Evolutionary conservation across 23 tunicate genomes (phyloP).

Genomic region (Halocynthia roretzi): DNA sequence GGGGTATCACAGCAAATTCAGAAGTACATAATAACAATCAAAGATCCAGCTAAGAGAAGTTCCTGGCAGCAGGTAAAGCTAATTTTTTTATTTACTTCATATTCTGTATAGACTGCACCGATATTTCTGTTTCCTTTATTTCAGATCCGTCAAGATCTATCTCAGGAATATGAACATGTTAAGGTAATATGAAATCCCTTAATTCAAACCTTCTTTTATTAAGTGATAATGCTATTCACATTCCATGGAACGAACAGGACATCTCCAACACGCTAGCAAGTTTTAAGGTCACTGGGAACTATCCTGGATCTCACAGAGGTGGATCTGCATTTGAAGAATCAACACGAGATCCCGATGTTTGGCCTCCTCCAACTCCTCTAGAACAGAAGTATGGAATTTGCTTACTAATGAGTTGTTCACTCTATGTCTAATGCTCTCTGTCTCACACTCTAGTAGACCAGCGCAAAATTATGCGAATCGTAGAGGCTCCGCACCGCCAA

Average conservation of each 20-base stretch:
- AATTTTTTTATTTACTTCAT: no score
- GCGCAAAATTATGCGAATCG: conserved; percentile 5
- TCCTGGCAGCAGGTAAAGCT: conserved; percentile 42
- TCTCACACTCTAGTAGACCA: background rate
- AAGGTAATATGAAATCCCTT: conserved; percentile 8
- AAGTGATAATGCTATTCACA: background rate
- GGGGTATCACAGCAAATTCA: conserved; percentile 91
- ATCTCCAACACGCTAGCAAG: conserved; percentile 80
- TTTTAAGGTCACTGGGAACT: conserved; percentile 56
- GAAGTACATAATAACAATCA: conserved; percentile 37
- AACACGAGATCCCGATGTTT: conserved; percentile 80
- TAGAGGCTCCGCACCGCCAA: background rate
- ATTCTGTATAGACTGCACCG: no score
- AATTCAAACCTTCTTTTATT: background rate
- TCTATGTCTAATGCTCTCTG: no score
- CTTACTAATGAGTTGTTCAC: background rate
- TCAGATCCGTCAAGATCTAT: conserved; percentile 38
- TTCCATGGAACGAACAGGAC: conserved; percentile 14
- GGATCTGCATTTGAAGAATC: conserved; percentile 67
- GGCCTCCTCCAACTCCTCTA: conserved; percentile 94
- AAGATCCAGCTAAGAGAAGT: conserved; percentile 34
- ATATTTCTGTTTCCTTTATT: no score
- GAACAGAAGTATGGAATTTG: conserved; percentile 19
- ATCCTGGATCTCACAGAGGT: conserved; percentile 36
- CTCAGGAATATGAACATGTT: conserved; percentile 62